Percentiles rank a stretch among this genome's conserved stretches.
Conservation (phyloP, 2,113 vertebrate species). For the Enhydra lutris region DNA sequence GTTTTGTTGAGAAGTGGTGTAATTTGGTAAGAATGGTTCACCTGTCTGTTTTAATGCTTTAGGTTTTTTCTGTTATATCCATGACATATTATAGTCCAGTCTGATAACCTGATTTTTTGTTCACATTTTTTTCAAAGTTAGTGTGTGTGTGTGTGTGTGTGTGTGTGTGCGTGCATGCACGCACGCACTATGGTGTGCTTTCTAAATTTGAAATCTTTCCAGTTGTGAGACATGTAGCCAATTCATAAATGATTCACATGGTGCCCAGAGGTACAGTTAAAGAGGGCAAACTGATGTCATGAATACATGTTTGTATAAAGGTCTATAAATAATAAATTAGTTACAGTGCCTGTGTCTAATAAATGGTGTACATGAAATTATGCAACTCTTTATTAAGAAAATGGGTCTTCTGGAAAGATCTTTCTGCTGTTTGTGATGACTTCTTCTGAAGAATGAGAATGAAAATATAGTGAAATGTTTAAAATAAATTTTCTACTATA, state of each 20-base stretch:
- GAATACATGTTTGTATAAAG: conserved; percentile 67
- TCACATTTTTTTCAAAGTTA: conserved; percentile 68
- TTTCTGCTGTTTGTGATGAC: not conserved
- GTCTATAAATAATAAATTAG: conserved; percentile 78
- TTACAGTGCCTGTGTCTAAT: conserved; percentile 55
- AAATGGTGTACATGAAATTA: conserved; percentile 56
- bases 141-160: not conserved
- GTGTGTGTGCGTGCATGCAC: too few species aligned
- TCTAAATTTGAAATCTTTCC: conserved; percentile 63
- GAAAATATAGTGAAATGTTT: not conserved
- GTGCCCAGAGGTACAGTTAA: conserved; percentile 72
- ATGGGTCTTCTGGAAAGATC: not conserved
- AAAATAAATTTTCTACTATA: not conserved
- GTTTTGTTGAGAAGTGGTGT: conserved; percentile 62
- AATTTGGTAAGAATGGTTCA: conserved; percentile 57
- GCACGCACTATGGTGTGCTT: not conserved
- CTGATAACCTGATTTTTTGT: conserved; percentile 61
- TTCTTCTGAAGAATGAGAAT: conserved; percentile 1
- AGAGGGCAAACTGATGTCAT: conserved; percentile 68
- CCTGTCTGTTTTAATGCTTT: conserved; percentile 59
- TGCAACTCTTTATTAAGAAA: conserved; percentile 53
- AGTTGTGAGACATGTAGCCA: conserved; percentile 44
- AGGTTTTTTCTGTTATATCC: conserved; percentile 67
- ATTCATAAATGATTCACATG: conserved; percentile 75
- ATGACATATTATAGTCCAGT: conserved; percentile 50